Base-by-base conservation (phyloP, 2,113 vertebrate species). In the Psammodynastes pulverulentus region DNA sequence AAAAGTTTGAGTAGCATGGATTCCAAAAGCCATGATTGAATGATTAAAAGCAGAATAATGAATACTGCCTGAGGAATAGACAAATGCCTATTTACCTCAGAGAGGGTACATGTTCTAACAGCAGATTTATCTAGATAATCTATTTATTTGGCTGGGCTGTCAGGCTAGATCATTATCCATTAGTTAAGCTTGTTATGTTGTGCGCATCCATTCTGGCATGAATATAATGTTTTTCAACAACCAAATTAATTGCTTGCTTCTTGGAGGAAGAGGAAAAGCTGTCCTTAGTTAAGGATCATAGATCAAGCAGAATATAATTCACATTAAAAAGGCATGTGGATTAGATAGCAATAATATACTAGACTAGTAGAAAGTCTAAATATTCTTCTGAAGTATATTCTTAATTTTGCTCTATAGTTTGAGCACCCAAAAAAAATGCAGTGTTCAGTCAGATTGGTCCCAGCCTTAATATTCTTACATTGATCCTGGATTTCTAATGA, bases 91-190 rank as follows among this genome's bases (percentile, higher is more conserved):
- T 19, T 95, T 26, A 13, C 46, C 45, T 0, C 24, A 91, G 87
- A 94, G 84, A 13, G 12, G 1, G 34, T 67, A 0, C 29, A 10
- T 85, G 67, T 79, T 1, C 84, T 90, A 9, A 12, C 67, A 93
- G 90, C 29, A 62, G 39, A 43, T 26, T 93, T 92, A 17, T 88
- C 26, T 9, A 92, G 39, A 92, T 85, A 9, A 90, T 54, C 0
- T 23, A 29, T 13, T 86, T 92, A 67, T 84, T 7, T 93, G 34
- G 90, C 24, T 62, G 54, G 93, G 94, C 93, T 79, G 7, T 53
- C 7, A 94, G 58, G 56, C 89, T 0, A 85, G 49, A 88, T 89
- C 3, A 85, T 45, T 26, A 39, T 5, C 67, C 39, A 13, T 93
- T 87, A 10, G 21, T 1, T 91, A 5, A 94, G 24, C 21, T 93